Evolutionary conservation across 2,113 vertebrate genomes (phyloP).

Genomic region (Clupea harengus): DNA sequence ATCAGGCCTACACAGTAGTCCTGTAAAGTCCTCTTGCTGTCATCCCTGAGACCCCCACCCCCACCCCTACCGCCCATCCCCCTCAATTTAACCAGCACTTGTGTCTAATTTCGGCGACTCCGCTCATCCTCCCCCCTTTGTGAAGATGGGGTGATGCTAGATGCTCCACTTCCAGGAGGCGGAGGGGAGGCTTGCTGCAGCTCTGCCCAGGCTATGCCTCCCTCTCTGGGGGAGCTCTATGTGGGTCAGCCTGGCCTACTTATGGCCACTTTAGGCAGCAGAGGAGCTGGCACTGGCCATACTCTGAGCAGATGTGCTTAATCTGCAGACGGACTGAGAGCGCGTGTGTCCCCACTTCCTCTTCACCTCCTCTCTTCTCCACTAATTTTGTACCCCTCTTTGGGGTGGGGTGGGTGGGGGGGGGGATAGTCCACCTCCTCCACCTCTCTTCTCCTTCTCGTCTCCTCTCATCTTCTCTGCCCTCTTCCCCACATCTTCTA

Average conservation of each 20-base stretch:
- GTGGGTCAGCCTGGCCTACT: constrained; percentile 60
- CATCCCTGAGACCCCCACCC: neutral
- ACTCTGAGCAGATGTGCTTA: constrained; percentile 45
- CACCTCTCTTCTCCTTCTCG: neutral
- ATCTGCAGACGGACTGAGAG: constrained; percentile 21
- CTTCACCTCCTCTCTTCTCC: neutral
- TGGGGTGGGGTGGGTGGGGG: neutral
- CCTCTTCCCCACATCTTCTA: neutral
- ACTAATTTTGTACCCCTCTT: neutral
- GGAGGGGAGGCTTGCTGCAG: constrained; percentile 18
- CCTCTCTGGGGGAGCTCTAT: constrained; percentile 47
- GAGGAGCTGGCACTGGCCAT: constrained; percentile 26
- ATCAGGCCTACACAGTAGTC: neutral
- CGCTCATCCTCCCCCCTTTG: neutral
- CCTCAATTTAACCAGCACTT: neutral
- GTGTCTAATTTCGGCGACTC: neutral
- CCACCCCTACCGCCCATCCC: neutral
- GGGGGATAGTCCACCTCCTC: neutral
- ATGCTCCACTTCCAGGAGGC: neutral
- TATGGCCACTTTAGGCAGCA: constrained; percentile 38
- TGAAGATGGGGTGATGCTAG: neutral
- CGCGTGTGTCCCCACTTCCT: neutral
- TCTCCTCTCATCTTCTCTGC: neutral
- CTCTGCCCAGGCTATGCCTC: neutral
- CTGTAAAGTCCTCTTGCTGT: neutral